Base-by-base conservation (phyloP, 2,888 invertebrate species). In the Tanytarsus gracilentus region DNA sequence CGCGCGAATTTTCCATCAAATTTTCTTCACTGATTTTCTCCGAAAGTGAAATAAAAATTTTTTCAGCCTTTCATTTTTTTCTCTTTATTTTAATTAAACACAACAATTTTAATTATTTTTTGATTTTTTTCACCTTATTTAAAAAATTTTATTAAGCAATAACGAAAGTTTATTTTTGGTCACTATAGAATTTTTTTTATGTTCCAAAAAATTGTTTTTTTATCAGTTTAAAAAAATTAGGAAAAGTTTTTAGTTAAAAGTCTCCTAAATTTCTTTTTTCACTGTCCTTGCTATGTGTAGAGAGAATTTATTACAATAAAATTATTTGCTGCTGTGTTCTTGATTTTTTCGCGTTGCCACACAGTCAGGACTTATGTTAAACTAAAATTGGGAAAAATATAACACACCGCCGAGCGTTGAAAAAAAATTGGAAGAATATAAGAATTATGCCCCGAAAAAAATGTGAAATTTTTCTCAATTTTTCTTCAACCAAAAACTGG, bases 391-490 rank as follows among this genome's bases (percentile, higher is more conserved):
- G 25, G 27, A 33, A 50, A 33, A 53, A 44, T 44, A 44, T 44
- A 44, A 44, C 44, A 44, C 44, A 44, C 44, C 44, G 44, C 44
- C 44, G 44, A 44, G 44, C 44, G 44, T 44, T 44, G 44, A 56
- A 56, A 56, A 55, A 56, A 58, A 58, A 58, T 58, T 58, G 58
- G 58, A 58, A 58, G 40, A 58, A 51, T 56, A 39, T 56, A 56
- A 56, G 55, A 56, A 56, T 56, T 56, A 56, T 56, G 55, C 55
- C 55, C 55, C 55, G 55, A 56, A 56, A 56, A 39, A 56, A 56
- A 56, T 56, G 40, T 58, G 44, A 58, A 58, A 58, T 58, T 58
- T 56, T 58, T 58, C 58, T 58, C 58, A 58, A 58, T 58, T 58
- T 58, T 58, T 58, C 44, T n/a, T 48, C 58, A 58, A 40, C 18